A percentile compares a stretch with the other conserved stretches of the same genome.
Conservation (phyloP, 2,797 vertebrate genomes). For the Hirundo rustica region DNA sequence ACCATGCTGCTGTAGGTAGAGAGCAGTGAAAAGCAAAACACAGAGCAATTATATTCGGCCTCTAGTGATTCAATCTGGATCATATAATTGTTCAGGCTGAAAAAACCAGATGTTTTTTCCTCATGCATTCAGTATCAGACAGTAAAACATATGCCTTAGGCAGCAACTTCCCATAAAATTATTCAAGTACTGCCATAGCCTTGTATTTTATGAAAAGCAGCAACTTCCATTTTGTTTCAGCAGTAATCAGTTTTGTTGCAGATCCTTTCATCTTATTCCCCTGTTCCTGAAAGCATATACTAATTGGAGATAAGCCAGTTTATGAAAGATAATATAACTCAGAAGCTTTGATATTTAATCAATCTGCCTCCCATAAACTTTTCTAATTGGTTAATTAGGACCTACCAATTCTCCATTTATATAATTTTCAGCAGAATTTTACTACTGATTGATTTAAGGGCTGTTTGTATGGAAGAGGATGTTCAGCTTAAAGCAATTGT, state of each 20-base stretch:
- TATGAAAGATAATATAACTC: conserved; percentile 34
- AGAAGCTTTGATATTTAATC: conserved; percentile 38
- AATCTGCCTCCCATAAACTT: conserved; percentile 37
- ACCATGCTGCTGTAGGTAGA: conserved; percentile 22
- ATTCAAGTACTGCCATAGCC: not conserved
- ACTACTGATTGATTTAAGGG: conserved; percentile 23
- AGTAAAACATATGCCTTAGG: conserved; percentile 32
- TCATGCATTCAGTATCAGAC: conserved; percentile 8
- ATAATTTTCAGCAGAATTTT: conserved; percentile 43
- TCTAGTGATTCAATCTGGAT: not conserved
- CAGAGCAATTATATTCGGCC: conserved; percentile 19
- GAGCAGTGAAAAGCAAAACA: conserved; percentile 5
- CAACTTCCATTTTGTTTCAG: conserved; percentile 37
- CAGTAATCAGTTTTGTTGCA: conserved; percentile 34
- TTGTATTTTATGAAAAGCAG: conserved; percentile 49
- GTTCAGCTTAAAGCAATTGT: not conserved
- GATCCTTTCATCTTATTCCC: conserved; percentile 34
- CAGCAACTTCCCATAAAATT: conserved; percentile 35
- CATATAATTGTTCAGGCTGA: conserved; percentile 22
- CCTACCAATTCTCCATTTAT: conserved; percentile 43
- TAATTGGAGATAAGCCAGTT: conserved; percentile 53
- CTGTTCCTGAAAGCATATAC: conserved; percentile 1
- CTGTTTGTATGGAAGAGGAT: not conserved
- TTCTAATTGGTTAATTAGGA: conserved; percentile 59
- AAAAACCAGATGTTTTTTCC: conserved; percentile 42